Evolutionary conservation across 2,888 invertebrate species (phyloP), one percentile per base, ranked within the genome.

Genomic region (Dynastes tityus): DNA sequence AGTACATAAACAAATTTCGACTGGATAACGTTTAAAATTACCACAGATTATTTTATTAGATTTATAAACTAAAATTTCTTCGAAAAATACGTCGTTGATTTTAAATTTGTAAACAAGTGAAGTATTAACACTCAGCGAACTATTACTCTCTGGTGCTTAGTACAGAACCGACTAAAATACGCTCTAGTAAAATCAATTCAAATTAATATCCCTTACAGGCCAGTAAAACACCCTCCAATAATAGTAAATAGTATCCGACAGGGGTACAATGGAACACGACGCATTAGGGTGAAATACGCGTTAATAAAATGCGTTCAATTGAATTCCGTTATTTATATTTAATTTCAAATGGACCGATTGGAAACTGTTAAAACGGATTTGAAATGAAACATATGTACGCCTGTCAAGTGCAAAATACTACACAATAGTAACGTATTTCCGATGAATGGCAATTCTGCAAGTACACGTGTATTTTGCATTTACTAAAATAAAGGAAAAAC

Each of bases 261-360:
- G 22, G 32, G 45, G 61, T 13, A 61, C 40, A 74, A 49, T 45
- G 61, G 68, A 11, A 74, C 8, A 61, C 45, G 22, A 61, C 61
- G 27, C 61, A 74, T 45, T 58, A 22, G 22, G n/a, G 73, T 45
- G 45, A 61, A 74, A 49, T 74, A 61, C 45, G 45, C 55, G 61
- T 61, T 74, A 74, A 74, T 74, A 74, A 74, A 74, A 74, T 37
- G 61, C 73, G 73, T 74, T 27, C 73, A 74, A 74, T 74, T 61
- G 73, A 74, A 74, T 74, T 74, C 73, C 9, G 77, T 77, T 70
- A 71, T 77, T 77, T 77, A 77, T 77, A 71, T 71, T 63, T 77
- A 70, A 77, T 77, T 77, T 63, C 61, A 32, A 49, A 61, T 37
- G 40, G 71, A 45, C 61, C 70, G 73, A 73, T 78, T 65, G 73